Evolutionary conservation across 2,888 invertebrate genomes (phyloP).

Genomic region (Prionchulus punctatus): DNA sequence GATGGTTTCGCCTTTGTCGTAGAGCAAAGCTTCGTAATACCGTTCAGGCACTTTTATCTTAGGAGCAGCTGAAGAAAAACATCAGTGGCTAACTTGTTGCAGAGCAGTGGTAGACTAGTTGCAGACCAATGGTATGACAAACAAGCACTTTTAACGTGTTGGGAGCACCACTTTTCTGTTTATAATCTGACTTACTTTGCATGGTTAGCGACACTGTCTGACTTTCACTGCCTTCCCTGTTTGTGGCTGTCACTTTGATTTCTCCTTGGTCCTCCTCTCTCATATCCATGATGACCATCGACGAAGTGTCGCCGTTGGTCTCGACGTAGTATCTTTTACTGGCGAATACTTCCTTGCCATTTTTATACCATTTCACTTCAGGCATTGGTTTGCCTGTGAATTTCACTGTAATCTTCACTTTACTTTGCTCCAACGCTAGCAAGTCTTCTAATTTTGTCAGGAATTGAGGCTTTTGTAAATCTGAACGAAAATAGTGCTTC

Average conservation of each 20-base stretch:
- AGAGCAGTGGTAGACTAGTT: no score
- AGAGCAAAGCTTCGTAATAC: slow-evolving; percentile 6
- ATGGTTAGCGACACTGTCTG: neutral
- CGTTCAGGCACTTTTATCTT: slow-evolving; percentile 12
- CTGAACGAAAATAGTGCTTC: slow-evolving; percentile 14
- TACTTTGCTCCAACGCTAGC: slow-evolving; percentile 46
- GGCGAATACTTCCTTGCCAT: slow-evolving; percentile 21
- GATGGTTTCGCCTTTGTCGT: slow-evolving; percentile 9
- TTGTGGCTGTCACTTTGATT: slow-evolving; percentile 4
- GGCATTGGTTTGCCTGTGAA: slow-evolving; percentile 60
- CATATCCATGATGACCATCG: slow-evolving; percentile 20
- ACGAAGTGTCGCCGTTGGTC: slow-evolving; percentile 13
- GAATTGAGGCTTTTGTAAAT: slow-evolving; percentile 47
- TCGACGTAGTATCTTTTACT: slow-evolving; percentile 21
- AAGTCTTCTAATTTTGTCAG: slow-evolving; percentile 51
- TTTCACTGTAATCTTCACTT: slow-evolving; percentile 53
- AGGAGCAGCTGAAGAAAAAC: slow-evolving; percentile 6
- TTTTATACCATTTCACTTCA: slow-evolving; percentile 49
- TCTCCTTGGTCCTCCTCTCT: slow-evolving; percentile 23
- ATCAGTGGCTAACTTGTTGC: neutral
- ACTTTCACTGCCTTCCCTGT: slow-evolving; percentile 6
- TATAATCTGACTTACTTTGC: slow-evolving; percentile 10
- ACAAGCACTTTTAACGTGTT: no score
- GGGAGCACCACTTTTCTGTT: no score
- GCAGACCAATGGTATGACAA: no score